Evolutionary conservation across 2,113 vertebrate species (phyloP), one percentile per base, ranked within the genome.

Genomic region (Phalacrocorax brasilianus): DNA sequence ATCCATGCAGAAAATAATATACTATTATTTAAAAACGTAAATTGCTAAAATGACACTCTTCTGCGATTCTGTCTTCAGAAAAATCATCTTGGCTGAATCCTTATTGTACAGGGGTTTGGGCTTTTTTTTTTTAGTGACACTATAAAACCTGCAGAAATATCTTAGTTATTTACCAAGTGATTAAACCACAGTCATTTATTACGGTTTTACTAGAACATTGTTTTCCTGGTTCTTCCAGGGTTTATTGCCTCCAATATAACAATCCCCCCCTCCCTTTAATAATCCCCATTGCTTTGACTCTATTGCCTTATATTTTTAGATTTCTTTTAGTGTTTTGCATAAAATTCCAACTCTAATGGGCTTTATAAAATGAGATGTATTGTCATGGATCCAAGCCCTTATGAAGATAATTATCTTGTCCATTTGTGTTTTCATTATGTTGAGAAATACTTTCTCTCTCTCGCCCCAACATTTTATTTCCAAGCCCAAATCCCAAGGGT

Each of bases 121-220:
- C 38, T 38, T 62, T 85, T 65, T 52, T 52, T 89, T 94, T 90
- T 92, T 59, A 61, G 78, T 10, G 61, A 91, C 93, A 96, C 61
- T 93, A 80, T 97, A 97, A 98, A 98, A 96, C 55, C 71, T 63
- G 93, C 76, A 75, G 68, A 97, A 97, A 97, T 94, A 96, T 94
- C 94, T 93, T 96, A 83, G 94, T 97, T 97, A 98, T 98, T 98
- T 98, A 97, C 97, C 92, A 96, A 98, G 97, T 97, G 97, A 98
- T 98, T 98, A 98, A 98, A 94, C 95, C 93, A 70, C 55, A 92
- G 89, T 53, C 96, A 97, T 98, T 98, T 97, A 96, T 97, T 96
- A 97, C 49, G 24, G 78, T 95, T 97, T 97, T 98, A 97, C 96
- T 85, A 89, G 96, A 97, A 97, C 91, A 91, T 95, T 98, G 97